Conservation (phyloP, 1,140 invertebrate species). For the Drosophila sechellia region DNA sequence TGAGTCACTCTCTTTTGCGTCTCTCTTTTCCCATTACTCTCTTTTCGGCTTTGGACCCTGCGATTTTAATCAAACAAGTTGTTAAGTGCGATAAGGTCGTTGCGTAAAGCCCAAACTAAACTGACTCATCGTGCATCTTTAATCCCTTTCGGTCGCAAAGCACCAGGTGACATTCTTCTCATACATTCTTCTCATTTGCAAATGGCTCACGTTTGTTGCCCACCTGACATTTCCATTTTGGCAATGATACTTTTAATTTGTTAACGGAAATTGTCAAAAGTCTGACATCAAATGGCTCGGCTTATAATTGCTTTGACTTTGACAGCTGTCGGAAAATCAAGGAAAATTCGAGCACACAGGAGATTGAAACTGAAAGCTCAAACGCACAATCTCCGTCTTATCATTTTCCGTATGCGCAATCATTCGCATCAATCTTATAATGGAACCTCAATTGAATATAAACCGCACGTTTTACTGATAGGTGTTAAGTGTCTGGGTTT, state of each 20-base stretch:
- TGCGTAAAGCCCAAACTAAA: conserved; percentile 30
- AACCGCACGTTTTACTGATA: conserved; percentile 12
- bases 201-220: conserved; percentile 32
- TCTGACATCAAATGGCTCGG: conserved; percentile 25
- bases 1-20: conserved; percentile 38
- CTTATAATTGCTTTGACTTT: conserved; percentile 48
- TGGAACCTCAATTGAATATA: conserved; percentile 2
- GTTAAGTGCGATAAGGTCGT: conserved; percentile 43
- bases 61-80: conserved; percentile 59
- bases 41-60: conserved; percentile 6
- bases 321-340: conserved; percentile 30
- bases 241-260: conserved; percentile 37
- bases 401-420: conserved; percentile 12
- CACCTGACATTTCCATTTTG: conserved; percentile 3
- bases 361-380: neutral
- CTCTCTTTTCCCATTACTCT: conserved; percentile 25
- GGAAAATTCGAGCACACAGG: neutral
- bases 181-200: conserved; percentile 44
- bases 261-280: conserved; percentile 54
- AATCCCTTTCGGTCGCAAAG: conserved; percentile 3
- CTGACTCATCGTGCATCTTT: conserved; percentile 2
- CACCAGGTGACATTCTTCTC: conserved; percentile 2
- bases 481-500: neutral
- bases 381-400: conserved; percentile 13
- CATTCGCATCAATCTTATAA: conserved; percentile 15